Conservation (phyloP, 2,888 invertebrate genomes). For the Chironomus riparius region DNA sequence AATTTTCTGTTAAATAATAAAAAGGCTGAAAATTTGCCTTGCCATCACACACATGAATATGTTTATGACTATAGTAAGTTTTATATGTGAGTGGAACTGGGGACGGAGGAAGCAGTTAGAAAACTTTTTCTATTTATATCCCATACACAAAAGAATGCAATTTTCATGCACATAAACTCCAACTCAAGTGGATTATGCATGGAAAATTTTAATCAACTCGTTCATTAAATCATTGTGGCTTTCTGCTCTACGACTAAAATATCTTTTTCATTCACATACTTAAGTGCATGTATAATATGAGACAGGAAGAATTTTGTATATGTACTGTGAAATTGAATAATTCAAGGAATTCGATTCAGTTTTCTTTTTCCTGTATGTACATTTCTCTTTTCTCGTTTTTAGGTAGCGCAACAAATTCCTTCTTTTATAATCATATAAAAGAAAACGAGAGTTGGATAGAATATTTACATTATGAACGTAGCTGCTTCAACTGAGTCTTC, state of each 20-base stretch:
- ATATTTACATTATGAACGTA: neutral
- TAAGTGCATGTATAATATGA: neutral
- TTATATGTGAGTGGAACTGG: too few species aligned
- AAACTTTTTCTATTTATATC: neutral
- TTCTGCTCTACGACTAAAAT: neutral
- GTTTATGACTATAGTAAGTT: too few species aligned
- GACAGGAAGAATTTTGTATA: neutral
- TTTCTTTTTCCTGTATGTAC: neutral
- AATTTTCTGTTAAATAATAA: neutral
- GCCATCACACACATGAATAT: neutral
- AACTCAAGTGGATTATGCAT: neutral
- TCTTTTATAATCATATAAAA: neutral
- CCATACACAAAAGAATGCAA: neutral
- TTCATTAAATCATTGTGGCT: conserved; percentile 16
- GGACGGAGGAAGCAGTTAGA: neutral
- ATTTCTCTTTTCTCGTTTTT: neutral
- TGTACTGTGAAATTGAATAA: neutral
- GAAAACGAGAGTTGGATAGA: neutral
- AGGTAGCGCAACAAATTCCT: neutral
- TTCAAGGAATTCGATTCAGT: neutral
- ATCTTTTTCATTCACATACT: neutral
- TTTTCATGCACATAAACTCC: neutral
- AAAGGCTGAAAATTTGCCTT: neutral
- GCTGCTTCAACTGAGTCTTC: neutral
- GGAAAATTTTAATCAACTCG: conserved; percentile 9